Conservation (phyloP, 2,797 vertebrate species). For the Peromyscus nudipes region DNA sequence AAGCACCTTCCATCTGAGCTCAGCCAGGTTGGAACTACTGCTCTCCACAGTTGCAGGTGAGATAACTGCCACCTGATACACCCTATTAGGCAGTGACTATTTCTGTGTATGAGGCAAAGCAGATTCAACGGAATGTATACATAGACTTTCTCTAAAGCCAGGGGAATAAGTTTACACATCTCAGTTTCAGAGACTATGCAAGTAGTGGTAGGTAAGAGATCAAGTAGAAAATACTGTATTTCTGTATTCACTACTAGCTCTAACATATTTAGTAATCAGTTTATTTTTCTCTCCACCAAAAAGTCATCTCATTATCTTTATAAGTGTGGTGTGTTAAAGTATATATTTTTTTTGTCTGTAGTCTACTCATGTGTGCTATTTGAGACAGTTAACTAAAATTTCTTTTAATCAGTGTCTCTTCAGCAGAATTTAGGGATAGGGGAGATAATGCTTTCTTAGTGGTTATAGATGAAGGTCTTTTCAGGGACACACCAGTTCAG, state of each 20-base stretch:
- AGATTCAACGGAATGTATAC: neutral
- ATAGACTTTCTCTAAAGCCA: neutral
- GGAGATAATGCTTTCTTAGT: neutral
- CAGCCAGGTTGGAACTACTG: neutral
- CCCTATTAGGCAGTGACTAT: neutral
- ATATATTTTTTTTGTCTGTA: neutral
- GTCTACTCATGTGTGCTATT: neutral
- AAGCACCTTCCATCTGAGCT: neutral
- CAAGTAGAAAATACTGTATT: neutral
- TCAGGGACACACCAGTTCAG: neutral
- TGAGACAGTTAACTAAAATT: neutral
- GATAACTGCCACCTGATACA: neutral
- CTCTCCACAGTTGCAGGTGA: neutral
- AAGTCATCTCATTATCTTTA: neutral
- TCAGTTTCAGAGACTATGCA: neutral
- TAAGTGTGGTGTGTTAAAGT: neutral
- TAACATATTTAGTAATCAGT: neutral
- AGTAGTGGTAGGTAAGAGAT: neutral
- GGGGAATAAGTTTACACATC: neutral
- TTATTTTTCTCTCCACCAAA: neutral
- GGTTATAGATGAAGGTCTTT: neutral
- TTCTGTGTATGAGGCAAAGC: neutral
- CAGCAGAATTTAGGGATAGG: neutral
- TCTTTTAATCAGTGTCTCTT: neutral
- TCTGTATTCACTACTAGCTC: neutral